Evolutionary conservation across 2,113 vertebrate species (phyloP).

Genomic region (Tragelaphus buxtoni): DNA sequence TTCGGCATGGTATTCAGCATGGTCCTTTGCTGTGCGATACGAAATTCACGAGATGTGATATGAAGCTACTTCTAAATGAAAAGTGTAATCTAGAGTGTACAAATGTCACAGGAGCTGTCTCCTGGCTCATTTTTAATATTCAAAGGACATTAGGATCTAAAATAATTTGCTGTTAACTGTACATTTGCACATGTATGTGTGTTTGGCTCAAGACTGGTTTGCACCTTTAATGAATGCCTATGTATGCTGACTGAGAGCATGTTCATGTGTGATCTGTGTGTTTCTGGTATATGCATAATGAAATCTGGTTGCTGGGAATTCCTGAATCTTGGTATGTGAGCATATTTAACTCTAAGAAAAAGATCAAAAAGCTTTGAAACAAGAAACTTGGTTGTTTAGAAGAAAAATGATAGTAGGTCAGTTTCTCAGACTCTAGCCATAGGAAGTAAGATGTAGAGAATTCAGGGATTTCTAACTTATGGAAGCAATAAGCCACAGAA

Average conservation of each 20-base stretch:
- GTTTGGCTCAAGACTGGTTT: conserved; percentile 30
- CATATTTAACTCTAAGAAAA: not conserved
- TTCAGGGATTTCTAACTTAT: conserved; percentile 15
- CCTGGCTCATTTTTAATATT: conserved; percentile 75
- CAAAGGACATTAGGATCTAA: conserved; percentile 75
- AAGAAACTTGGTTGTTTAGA: conserved; percentile 5
- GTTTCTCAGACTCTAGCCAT: conserved; percentile 31
- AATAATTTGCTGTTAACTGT: conserved; percentile 75
- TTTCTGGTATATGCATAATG: conserved; percentile 11
- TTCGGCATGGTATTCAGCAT: conserved; percentile 99
- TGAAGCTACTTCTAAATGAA: conserved; percentile 76
- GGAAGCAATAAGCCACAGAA: conserved; percentile 24
- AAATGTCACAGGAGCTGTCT: conserved; percentile 74
- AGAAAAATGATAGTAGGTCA: not conserved
- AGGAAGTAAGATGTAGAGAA: not conserved
- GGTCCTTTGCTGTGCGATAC: conserved; percentile 96
- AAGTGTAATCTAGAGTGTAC: conserved; percentile 49
- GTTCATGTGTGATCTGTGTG: conserved; percentile 1
- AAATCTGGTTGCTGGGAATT: conserved; percentile 19
- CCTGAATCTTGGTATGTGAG: conserved; percentile 19
- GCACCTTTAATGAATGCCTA: conserved; percentile 57
- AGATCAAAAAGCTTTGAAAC: not conserved
- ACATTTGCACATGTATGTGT: conserved; percentile 75
- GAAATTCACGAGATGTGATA: conserved; percentile 92
- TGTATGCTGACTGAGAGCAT: not conserved